These are phyloP conservation scores for Apotomis betuletana DNA, from an alignment of 2,888 invertebrate species.

Conservation along the genomic window DNA sequence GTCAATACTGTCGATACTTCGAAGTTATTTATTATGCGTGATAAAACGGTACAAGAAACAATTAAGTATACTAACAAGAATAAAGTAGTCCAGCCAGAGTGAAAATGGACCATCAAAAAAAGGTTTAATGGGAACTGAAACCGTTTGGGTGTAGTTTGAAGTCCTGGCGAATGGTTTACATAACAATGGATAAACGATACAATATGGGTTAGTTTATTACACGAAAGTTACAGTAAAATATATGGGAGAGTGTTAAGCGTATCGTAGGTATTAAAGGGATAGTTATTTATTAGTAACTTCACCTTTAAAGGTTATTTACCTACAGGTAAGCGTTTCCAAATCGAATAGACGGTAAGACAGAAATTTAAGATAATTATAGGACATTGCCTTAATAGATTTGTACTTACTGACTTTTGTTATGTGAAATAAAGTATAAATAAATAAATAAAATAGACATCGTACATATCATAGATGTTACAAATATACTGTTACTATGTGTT, in stretches of 20 bases:
- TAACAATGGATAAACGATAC: slow-evolving; percentile 29
- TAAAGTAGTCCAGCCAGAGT: slow-evolving; percentile 9
- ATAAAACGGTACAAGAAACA: slow-evolving; percentile 16
- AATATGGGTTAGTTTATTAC: slow-evolving; percentile 30
- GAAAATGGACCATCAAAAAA: slow-evolving; percentile 32
- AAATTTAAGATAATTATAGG: background rate
- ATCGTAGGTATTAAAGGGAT: too few relatives aligned
- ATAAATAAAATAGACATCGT: too few relatives aligned
- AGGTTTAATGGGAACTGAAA: slow-evolving; percentile 31
- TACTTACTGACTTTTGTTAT: too few relatives aligned
- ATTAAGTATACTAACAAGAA: slow-evolving; percentile 20
- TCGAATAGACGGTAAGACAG: too few relatives aligned
- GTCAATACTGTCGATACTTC: too few relatives aligned
- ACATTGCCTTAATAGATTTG: too few relatives aligned
- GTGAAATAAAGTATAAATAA: too few relatives aligned
- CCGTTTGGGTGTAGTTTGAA: slow-evolving; percentile 32
- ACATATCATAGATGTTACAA: too few relatives aligned
- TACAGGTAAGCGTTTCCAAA: too few relatives aligned
- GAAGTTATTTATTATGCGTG: slow-evolving; percentile 3
- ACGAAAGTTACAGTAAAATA: slow-evolving; percentile 18
- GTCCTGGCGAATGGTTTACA: slow-evolving; percentile 17
- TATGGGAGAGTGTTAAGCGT: background rate
- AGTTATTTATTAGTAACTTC: too few relatives aligned
- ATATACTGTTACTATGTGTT: too few relatives aligned
- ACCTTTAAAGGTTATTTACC: too few relatives aligned